Percentiles rank a stretch among this genome's conserved stretches.
These are phyloP conservation scores for Rhadinocentrus ornatus DNA, from an alignment of 2,797 vertebrate genomes.

Conservation along the genomic window DNA sequence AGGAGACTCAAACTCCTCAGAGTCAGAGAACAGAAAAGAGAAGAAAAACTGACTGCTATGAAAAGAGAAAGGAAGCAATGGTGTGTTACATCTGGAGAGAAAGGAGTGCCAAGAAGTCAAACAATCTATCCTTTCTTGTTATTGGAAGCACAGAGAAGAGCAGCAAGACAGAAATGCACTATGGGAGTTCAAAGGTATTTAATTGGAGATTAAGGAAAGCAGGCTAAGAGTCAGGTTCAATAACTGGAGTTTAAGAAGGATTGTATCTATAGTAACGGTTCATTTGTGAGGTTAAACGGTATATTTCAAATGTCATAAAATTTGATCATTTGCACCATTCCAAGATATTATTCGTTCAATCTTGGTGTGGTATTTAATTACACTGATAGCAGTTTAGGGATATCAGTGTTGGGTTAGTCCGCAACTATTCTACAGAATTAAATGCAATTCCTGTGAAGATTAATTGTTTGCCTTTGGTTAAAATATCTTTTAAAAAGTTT, in stretches of 20 bases:
- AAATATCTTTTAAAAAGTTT: too few species aligned
- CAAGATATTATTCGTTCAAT: not conserved
- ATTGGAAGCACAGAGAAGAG: constrained; percentile 54
- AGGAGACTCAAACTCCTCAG: not conserved
- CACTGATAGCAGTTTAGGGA: too few species aligned
- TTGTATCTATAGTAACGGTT: not conserved
- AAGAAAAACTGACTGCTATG: constrained; percentile 43
- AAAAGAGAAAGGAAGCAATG: constrained; percentile 56
- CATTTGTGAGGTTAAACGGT: not conserved
- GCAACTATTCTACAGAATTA: too few species aligned
- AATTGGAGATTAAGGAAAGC: constrained; percentile 43
- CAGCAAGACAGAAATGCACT: constrained; percentile 66
- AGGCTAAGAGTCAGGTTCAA: constrained; percentile 46
- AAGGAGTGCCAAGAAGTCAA: constrained; percentile 63
- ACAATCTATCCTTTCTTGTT: constrained; percentile 76
- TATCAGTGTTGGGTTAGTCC: too few species aligned
- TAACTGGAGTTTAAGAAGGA: constrained; percentile 4
- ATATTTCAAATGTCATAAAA: not conserved
- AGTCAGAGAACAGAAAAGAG: constrained; percentile 37
- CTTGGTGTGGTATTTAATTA: too few species aligned
- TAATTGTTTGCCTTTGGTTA: not conserved
- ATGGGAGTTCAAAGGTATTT: constrained; percentile 68
- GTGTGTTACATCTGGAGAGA: constrained; percentile 66
- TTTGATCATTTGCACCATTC: not conserved
- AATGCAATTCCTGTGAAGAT: not conserved